Conservation (phyloP, 2,113 vertebrate species). For the Heliornis fulica region DNA sequence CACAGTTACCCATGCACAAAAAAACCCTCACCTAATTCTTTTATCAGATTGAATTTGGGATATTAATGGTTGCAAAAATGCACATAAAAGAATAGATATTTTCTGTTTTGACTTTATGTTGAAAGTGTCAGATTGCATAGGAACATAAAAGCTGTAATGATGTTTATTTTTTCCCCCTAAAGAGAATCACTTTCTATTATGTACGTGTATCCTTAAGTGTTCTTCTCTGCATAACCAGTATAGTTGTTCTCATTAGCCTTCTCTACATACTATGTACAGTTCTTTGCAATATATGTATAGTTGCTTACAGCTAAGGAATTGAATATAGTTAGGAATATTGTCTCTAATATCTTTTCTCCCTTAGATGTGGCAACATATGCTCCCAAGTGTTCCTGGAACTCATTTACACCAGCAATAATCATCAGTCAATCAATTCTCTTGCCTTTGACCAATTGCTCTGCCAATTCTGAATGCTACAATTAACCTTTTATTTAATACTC, state of each 20-base stretch:
- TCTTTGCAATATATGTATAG: neutral
- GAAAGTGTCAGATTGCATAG: neutral
- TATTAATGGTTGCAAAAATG: neutral
- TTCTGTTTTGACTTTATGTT: neutral
- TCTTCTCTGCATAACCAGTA: neutral
- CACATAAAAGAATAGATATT: neutral
- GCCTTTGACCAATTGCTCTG: neutral
- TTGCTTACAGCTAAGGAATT: neutral
- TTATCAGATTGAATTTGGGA: fast-evolving
- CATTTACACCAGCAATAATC: neutral
- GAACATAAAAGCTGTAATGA: neutral
- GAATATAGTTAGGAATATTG: neutral
- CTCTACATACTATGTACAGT: fast-evolving
- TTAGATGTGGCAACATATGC: neutral
- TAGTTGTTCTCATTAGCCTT: neutral
- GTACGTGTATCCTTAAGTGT: neutral
- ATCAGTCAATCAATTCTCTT: neutral
- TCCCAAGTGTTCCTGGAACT: neutral
- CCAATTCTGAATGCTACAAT: neutral
- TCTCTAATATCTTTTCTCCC: neutral
- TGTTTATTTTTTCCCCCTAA: neutral
- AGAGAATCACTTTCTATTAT: neutral
- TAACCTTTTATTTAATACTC: neutral
- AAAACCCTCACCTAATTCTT: fast-evolving
- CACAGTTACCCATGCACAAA: neutral